Evolutionary conservation across 2,888 invertebrate species (phyloP), one percentile per base, ranked within the genome.

Genomic region (Agrenia bidenticulata): DNA sequence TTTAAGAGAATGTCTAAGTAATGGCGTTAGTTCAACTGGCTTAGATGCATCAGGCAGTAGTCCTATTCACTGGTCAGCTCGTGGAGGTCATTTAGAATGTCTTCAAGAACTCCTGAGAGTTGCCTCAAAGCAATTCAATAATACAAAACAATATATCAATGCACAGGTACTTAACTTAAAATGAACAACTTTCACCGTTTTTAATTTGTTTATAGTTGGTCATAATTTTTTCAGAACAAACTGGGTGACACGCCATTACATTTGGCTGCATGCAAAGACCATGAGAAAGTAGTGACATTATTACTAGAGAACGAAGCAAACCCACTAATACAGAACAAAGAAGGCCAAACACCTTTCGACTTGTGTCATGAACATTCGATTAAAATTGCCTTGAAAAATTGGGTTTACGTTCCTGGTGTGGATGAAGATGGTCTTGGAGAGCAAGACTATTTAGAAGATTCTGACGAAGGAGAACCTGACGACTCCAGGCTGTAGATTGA

Each of bases 171-270:
- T 2, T 49, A 19, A n/a, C n/a, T n/a, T n/a, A n/a, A n/a, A n/a
- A n/a, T n/a, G n/a, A n/a, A n/a, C n/a, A n/a, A 41, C 15, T 21
- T 24, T 21, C 23, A 17, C 21, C 13, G 23, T 42, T 13, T 7
- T 5, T 21, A 54, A n/a, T n/a, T n/a, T n/a, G n/a, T n/a, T n/a
- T n/a, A n/a, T n/a, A n/a, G n/a, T 32, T 32, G 11, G 5, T 39
- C 17, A n/a, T 15, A 9, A 21, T n/a, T 49, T 37, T 39, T 66
- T 50, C 77, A 87, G 85, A 87, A 87, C 78, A 86, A 85, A 79
- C 80, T 87, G 70, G 87, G 87, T 13, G 87, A 87, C 77, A 85
- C 86, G 4, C 83, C 87, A 1, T 77, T 87, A 27, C 87, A 87
- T 77, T 81, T 83, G 13, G 86, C 86, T 45, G 82, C 86, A 1